Evolutionary conservation across 2,797 vertebrate species (phyloP), one percentile per base, ranked within the genome.

Genomic region (Dromococcyx pavoninus): DNA sequence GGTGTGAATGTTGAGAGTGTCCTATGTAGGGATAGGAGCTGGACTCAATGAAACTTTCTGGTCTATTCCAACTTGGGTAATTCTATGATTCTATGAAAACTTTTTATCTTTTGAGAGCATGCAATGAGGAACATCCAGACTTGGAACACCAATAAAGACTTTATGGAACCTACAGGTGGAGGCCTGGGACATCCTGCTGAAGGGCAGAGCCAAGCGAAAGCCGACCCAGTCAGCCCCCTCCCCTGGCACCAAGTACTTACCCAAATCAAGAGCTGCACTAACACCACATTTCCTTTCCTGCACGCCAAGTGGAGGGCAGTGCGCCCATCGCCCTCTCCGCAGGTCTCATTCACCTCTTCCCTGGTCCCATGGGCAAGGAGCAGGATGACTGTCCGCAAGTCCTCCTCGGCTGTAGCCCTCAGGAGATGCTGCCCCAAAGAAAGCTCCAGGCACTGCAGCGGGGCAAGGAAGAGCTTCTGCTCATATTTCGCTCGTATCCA

Each of bases 401-500:
- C 99, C 95, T 99, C 99, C 43, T 99, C 99, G 0, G 98, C 98
- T 0, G 99, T 98, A 37, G 99, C 98, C 43, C 98, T 94, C 88
- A 99, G 98, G 91, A 99, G 98, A 89, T 98, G 98, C 96, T 99
- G 99, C 28, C 99, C 99, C 91, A 99, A 98, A 8, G 98, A 97
- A 24, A 99, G 97, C 57, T 99, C 99, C 5, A 97, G 81, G 96
- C 98, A 97, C 0, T 98, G 97, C 94, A 98, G 97, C 0, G 99
- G 97, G 4, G 99, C 98, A 95, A 99, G 97, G 98, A 99, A 99
- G 53, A 99, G 98, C n/a, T 99, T 99, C 98, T 99, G 99, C 96
- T 99, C 99, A 0, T 99, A 99, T 97, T 99, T 99, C 0, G 99
- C 99, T n/a, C 99, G 98, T 96, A 99, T 99, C 99, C 99, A 99